phyloP scores from a whole-genome alignment of 2,113 vertebrate genomes.

The Eretmochelys imbricata region DNA sequence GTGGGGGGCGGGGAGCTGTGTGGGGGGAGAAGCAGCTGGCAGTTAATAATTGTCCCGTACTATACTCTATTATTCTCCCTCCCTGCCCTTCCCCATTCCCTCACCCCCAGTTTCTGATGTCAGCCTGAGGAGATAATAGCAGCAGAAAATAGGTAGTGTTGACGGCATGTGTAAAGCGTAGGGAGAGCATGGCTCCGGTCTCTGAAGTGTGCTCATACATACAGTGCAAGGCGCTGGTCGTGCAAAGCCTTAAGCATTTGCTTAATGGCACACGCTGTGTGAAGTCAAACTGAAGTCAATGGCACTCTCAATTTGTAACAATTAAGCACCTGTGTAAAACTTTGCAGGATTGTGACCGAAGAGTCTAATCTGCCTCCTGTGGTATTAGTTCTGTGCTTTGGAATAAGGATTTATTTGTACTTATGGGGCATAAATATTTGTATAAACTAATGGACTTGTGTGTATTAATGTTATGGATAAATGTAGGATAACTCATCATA shows the following conservation, averaged over 20 bases:
- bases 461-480: not conserved
- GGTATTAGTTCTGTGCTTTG: not conserved
- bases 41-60: not conserved
- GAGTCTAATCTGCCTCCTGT: not conserved
- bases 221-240: not conserved
- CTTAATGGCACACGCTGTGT: not conserved
- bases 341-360: not conserved
- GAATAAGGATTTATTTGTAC: constrained; percentile 9
- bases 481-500: not conserved
- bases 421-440: constrained; percentile 1
- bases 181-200: not conserved
- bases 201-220: not conserved
- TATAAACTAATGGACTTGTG: not conserved
- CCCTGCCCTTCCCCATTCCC: not conserved
- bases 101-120: not conserved
- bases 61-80: not conserved
- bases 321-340: not conserved
- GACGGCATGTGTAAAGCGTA: not conserved
- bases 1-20: not conserved
- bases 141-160: not conserved
- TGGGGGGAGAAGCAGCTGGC: not conserved
- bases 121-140: not conserved
- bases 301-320: not conserved
- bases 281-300: rapidly evolving
- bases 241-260: not conserved